Evolutionary conservation across 2,888 invertebrate species (phyloP), one percentile per base, ranked within the genome.

Genomic region (Quadroppia sp.): DNA sequence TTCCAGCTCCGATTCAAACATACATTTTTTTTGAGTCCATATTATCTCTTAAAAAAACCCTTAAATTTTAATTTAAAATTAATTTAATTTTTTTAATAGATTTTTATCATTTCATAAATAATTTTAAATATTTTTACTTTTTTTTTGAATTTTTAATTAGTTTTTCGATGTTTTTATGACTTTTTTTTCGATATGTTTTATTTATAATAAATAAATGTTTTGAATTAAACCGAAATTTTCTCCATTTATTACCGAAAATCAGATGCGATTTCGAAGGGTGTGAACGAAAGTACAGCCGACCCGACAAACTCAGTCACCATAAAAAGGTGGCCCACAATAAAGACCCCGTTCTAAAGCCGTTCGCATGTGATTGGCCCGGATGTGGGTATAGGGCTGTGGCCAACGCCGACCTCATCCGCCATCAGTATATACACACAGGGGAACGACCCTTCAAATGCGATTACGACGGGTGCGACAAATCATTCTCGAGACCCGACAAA

Each of bases 291-390:
- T 74, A 74, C 32, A 48, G 70, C 25, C 25, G 74, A 45, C 71
- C 74, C 17, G 74, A 74, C 56, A 74, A 74, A 61, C 53, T 74
- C 1, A 70, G 74, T n/a, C 74, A 74, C 20, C 74, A 74, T 28
- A 70, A 71, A 40, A 53, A 50, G 28, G 50, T 53, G 17, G 53
- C 71, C 6, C 74, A 74, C 45, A 11, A 20, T 2, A 69, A 13
- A 17, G 69, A 69, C 13, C 25, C 69, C 13, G 2, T 69, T 3
- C 17, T 20, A 17, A 69, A 69, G 45, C 42, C 42, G 28, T 69
- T 69, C 42, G 69, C 42, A 15, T 69, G 69, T 25, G 69, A 69
- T 45, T 69, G 69, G 69, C 69, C 69, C 15, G 69, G 69, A 23
- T 69, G 69, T 45, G 69, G 69, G 2, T 69, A 69, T 45, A 20